phyloP scores from a whole-genome alignment of 2,888 invertebrate species.

The Caenorhabditis parvicauda region DNA sequence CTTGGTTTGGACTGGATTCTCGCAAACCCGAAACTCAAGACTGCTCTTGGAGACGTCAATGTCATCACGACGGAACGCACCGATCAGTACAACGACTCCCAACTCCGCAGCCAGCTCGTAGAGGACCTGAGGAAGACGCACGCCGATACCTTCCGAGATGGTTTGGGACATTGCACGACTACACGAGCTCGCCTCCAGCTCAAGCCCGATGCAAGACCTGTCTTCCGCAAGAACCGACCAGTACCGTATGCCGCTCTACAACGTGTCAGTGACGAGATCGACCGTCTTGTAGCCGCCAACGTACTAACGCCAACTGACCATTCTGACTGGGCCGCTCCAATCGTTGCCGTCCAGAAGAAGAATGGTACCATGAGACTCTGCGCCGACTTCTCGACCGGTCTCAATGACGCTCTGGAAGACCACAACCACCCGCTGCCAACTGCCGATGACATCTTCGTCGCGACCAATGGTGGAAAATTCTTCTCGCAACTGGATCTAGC shows the following conservation, averaged over 20 bases:
- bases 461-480: slow-evolving; percentile 25
- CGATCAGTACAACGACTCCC: too few species aligned
- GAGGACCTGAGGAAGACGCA: too few species aligned
- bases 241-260: slow-evolving; percentile 16
- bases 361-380: slow-evolving; percentile 40
- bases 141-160: slow-evolving; percentile 10
- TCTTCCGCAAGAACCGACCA: slow-evolving; percentile 10
- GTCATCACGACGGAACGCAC: too few species aligned
- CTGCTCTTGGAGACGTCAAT: too few species aligned
- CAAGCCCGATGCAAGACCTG: too few species aligned
- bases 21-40: too few species aligned
- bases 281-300: slow-evolving; percentile 16
- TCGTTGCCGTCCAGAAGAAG: slow-evolving; percentile 34
- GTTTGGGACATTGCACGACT: slow-evolving; percentile 17
- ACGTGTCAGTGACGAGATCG: slow-evolving; percentile 13
- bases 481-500: slow-evolving; percentile 40
- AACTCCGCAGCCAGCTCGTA: too few species aligned
- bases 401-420: slow-evolving; percentile 31
- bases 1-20: too few species aligned
- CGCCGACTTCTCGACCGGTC: slow-evolving; percentile 40
- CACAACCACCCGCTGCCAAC: slow-evolving; percentile 38
- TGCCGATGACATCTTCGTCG: slow-evolving; percentile 31
- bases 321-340: slow-evolving; percentile 41
- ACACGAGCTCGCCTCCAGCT: slow-evolving; percentile 11
- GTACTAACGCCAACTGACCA: slow-evolving; percentile 28